Percentiles rank a stretch among this genome's conserved stretches.
Conservation (phyloP, 2,797 vertebrate species). For the Pseudochaenichthys georgianus region DNA sequence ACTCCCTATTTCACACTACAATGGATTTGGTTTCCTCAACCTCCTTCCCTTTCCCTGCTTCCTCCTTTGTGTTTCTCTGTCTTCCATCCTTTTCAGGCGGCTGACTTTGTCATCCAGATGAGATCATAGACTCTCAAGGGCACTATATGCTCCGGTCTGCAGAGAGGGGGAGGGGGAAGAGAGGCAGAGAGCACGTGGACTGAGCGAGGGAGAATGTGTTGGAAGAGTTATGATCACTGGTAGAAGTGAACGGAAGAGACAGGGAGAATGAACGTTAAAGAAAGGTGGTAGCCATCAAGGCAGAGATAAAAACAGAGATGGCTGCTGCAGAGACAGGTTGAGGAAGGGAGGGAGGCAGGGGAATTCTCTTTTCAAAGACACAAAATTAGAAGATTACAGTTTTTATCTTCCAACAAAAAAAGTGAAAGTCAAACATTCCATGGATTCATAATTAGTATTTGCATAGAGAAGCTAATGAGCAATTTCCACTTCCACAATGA, state of each 20-base stretch:
- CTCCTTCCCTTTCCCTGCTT: neutral
- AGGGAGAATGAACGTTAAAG: neutral
- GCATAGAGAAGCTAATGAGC: neutral
- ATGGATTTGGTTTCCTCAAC: constrained; percentile 41
- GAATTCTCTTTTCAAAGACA: neutral
- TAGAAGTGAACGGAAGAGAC: constrained; percentile 26
- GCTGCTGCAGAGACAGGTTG: neutral
- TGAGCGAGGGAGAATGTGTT: neutral
- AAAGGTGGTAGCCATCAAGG: constrained; percentile 24
- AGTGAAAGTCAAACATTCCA: neutral
- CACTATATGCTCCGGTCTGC: constrained; percentile 4
- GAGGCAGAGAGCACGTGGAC: neutral
- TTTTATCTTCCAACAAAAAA: neutral
- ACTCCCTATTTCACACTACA: constrained; percentile 44
- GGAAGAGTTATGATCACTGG: constrained; percentile 12
- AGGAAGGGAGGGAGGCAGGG: neutral
- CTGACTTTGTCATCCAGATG: constrained; percentile 52
- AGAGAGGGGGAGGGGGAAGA: neutral
- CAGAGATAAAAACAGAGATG: constrained; percentile 23
- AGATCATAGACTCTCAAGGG: constrained; percentile 62
- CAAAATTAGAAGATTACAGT: neutral
- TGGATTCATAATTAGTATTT: neutral
- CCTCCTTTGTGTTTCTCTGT: constrained; percentile 7
- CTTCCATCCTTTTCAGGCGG: constrained; percentile 33
- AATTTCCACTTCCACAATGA: neutral